Evolutionary conservation across 2,797 vertebrate genomes (phyloP).

Genomic region (Helarctos malayanus): DNA sequence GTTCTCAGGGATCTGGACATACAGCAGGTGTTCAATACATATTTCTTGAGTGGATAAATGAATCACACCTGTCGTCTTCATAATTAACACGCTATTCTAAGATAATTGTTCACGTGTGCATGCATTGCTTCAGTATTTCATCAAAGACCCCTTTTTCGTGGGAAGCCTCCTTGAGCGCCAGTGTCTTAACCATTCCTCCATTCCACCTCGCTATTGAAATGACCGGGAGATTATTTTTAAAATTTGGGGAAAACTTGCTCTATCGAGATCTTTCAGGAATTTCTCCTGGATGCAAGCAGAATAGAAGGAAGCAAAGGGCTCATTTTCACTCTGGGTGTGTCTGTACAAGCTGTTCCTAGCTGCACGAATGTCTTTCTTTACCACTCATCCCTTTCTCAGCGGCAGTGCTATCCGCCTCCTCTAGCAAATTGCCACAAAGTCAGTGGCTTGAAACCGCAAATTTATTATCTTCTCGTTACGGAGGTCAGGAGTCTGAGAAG

Average conservation of each 20-base stretch:
- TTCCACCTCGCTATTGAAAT: not conserved
- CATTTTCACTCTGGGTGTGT: not conserved
- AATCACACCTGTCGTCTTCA: not conserved
- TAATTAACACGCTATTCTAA: not conserved
- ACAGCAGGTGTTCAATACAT: not conserved
- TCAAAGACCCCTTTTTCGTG: not conserved
- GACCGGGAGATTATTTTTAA: not conserved
- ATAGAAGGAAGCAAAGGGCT: not conserved
- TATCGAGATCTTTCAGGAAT: not conserved
- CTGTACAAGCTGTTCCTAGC: too few species aligned
- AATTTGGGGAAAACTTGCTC: not conserved
- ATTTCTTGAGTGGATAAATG: not conserved
- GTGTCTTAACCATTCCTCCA: not conserved
- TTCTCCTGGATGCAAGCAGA: not conserved
- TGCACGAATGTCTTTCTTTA: not conserved
- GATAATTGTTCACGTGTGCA: not conserved
- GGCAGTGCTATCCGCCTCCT: not conserved
- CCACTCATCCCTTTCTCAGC: not conserved
- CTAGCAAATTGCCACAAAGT: not conserved
- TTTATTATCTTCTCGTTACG: not conserved
- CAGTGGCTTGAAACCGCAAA: not conserved
- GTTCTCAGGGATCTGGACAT: not conserved
- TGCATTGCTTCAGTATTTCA: not conserved
- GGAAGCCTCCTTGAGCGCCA: not conserved
- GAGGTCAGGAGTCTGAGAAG: not conserved